Percentiles rank a stretch among this genome's conserved stretches.
Evolutionary conservation across 1,140 invertebrate species (phyloP).

Genomic region (Trichonephila clavata): DNA sequence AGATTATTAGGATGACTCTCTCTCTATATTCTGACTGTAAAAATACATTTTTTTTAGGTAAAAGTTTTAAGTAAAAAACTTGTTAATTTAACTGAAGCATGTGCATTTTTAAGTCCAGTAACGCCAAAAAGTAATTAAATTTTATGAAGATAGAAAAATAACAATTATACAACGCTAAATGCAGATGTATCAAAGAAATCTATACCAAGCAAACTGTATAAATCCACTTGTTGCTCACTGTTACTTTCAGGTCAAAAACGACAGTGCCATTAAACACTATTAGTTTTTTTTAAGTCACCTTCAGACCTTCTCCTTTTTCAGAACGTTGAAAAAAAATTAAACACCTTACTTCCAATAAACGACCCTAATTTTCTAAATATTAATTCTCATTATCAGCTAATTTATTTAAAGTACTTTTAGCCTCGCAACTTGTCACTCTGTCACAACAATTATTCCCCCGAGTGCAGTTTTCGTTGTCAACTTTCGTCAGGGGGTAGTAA

Average conservation of each 20-base stretch:
- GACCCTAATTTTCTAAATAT: slow-evolving; percentile 74
- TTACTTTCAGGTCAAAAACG: slow-evolving; percentile 13
- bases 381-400: slow-evolving; percentile 77
- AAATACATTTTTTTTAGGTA: no score
- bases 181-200: no score
- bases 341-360: slow-evolving; percentile 53
- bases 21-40: no score
- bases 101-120: no score
- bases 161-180: no score
- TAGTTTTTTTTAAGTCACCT: background rate
- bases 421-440: slow-evolving; percentile 61
- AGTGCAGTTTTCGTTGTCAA: slow-evolving; percentile 73
- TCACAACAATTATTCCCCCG: slow-evolving; percentile 76
- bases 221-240: background rate
- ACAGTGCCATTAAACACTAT: slow-evolving; percentile 13
- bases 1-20: no score
- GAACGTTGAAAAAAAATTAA: background rate
- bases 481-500: slow-evolving; percentile 19
- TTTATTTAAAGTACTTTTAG: slow-evolving; percentile 77
- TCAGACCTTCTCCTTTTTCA: background rate
- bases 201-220: background rate
- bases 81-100: no score
- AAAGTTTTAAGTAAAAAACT: no score
- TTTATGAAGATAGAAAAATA: no score
- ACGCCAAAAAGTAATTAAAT: no score